phyloP scores from a whole-genome alignment of 2,888 invertebrate species.

The Belgica antarctica region DNA sequence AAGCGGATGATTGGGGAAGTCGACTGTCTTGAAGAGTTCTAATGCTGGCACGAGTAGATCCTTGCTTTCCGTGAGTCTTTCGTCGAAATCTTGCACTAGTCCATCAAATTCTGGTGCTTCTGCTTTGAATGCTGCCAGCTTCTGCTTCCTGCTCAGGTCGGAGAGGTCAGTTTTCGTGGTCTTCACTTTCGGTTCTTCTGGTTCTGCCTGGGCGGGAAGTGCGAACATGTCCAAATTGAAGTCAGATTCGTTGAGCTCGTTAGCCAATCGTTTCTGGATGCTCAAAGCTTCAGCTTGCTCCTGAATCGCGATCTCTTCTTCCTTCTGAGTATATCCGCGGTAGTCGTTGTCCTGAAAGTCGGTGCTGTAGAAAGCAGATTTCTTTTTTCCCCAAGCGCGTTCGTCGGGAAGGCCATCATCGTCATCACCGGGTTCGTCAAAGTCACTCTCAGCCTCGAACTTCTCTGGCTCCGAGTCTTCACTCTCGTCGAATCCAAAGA shows the following conservation, averaged over 20 bases:
- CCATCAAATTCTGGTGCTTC: slow-evolving; percentile 85
- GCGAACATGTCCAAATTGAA: slow-evolving; percentile 64
- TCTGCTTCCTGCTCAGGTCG: slow-evolving; percentile 72
- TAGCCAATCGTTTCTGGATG: slow-evolving; percentile 72
- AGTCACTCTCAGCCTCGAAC: slow-evolving; percentile 65
- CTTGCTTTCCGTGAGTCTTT: slow-evolving; percentile 65
- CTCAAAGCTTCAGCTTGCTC: slow-evolving; percentile 82
- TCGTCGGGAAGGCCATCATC: slow-evolving; percentile 71
- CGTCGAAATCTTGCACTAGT: slow-evolving; percentile 75
- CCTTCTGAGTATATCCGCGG: slow-evolving; percentile 62
- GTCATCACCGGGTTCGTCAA: slow-evolving; percentile 68
- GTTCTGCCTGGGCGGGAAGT: slow-evolving; percentile 49
- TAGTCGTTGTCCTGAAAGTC: slow-evolving; percentile 89
- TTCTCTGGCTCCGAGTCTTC: slow-evolving; percentile 57
- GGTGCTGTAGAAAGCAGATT: slow-evolving; percentile 75
- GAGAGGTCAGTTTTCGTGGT: slow-evolving; percentile 67
- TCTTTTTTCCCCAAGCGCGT: slow-evolving; percentile 86
- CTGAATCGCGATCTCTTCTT: slow-evolving; percentile 70
- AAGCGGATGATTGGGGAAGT: slow-evolving; percentile 65
- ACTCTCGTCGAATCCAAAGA: slow-evolving; percentile 61
- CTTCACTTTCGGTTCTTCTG: slow-evolving; percentile 50
- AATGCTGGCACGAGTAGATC: slow-evolving; percentile 67
- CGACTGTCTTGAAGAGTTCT: slow-evolving; percentile 61
- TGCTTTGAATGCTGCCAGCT: slow-evolving; percentile 71
- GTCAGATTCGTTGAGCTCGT: slow-evolving; percentile 76